phyloP scores from a whole-genome alignment of 92 coral and sea anemone genomes.

The Montipora capitata region DNA sequence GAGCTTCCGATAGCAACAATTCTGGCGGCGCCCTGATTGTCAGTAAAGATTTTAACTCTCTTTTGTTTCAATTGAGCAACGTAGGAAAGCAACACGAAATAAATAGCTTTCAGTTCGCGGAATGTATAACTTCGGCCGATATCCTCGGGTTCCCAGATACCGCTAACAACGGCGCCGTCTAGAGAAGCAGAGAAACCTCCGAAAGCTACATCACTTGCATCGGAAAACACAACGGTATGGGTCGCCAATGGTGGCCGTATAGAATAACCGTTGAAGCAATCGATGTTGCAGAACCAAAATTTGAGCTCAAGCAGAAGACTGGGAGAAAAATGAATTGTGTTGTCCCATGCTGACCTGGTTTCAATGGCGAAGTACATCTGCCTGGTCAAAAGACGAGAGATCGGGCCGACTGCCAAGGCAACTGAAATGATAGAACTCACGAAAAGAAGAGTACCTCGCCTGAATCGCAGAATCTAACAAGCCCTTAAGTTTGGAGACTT shows the following conservation, averaged over 20 bases:
- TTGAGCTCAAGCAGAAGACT: constrained; percentile 56
- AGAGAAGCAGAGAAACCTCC: constrained; percentile 65
- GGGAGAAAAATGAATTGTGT: constrained; percentile 3
- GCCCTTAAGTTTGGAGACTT: constrained; percentile 22
- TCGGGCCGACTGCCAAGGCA: constrained; percentile 22
- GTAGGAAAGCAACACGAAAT: constrained; percentile 33
- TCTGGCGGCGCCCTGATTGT: constrained; percentile 76
- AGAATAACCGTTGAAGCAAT: constrained; percentile 64
- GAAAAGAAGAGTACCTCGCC: constrained; percentile 24
- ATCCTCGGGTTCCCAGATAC: constrained; percentile 56
- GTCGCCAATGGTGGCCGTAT: too few species aligned
- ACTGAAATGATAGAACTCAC: constrained; percentile 39
- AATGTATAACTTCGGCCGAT: constrained; percentile 61
- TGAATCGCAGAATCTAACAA: constrained; percentile 42
- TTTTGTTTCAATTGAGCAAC: constrained; percentile 21
- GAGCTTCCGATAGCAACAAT: constrained; percentile 78
- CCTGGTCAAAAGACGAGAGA: constrained; percentile 69
- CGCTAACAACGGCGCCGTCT: constrained; percentile 45
- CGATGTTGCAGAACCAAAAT: constrained; percentile 65
- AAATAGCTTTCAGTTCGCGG: constrained; percentile 77
- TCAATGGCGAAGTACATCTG: constrained; percentile 74
- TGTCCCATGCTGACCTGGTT: constrained; percentile 63
- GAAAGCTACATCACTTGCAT: constrained; percentile 75
- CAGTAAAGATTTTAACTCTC: constrained; percentile 60
- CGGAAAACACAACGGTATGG: constrained; percentile 38